Percentiles rank a stretch among this genome's conserved stretches.
phyloP scores from a whole-genome alignment of 2,888 invertebrate genomes.

The Gnatocerus cornutus region DNA sequence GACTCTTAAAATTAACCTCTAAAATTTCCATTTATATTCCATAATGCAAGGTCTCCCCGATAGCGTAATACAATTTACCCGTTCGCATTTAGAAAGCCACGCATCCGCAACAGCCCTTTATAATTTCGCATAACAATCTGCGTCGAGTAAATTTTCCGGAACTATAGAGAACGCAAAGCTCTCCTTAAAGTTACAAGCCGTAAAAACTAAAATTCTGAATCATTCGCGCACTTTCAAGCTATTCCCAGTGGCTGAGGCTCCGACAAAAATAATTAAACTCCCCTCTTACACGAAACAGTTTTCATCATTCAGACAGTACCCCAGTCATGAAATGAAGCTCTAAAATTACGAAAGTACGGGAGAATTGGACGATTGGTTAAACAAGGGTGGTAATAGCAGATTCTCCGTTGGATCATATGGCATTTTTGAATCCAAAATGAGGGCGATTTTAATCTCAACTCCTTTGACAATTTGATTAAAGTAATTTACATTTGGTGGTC shows the following conservation, averaged over 20 bases:
- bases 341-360: slow-evolving; percentile 20
- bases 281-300: slow-evolving; percentile 10
- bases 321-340: neutral
- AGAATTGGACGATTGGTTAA: slow-evolving; percentile 3
- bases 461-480: slow-evolving; percentile 3
- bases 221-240: neutral
- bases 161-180: slow-evolving; percentile 17
- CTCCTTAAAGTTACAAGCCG: slow-evolving; percentile 15
- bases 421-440: slow-evolving; percentile 14
- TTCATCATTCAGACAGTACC: slow-evolving; percentile 6
- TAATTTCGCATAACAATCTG: slow-evolving; percentile 38
- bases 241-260: neutral
- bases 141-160: slow-evolving; percentile 37
- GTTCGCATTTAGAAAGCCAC: slow-evolving; percentile 40
- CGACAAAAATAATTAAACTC: slow-evolving; percentile 4
- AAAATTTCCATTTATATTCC: slow-evolving; percentile 34
- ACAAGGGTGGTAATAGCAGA: neutral
- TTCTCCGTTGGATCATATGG: slow-evolving; percentile 1
- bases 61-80: slow-evolving; percentile 38
- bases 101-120: slow-evolving; percentile 41
- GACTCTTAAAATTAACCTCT: slow-evolving; percentile 7
- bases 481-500: neutral
- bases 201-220: slow-evolving; percentile 20
- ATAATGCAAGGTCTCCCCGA: slow-evolving; percentile 36
- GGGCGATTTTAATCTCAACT: neutral